Evolutionary conservation across 2,888 invertebrate genomes (phyloP), one percentile per base, ranked within the genome.

Genomic region (Andrena minutula): DNA sequence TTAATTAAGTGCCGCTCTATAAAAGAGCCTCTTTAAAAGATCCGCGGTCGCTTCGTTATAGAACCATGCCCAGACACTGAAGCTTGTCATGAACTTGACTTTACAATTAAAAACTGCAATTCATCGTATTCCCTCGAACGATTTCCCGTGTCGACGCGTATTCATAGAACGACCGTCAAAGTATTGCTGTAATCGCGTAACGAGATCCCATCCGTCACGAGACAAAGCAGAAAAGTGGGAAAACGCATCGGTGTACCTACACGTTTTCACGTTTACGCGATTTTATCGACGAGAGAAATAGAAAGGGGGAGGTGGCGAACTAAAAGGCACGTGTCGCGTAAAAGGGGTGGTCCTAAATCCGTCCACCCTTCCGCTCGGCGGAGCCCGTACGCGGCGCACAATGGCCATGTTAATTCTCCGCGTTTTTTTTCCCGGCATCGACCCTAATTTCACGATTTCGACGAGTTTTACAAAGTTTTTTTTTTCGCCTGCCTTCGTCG

Each of bases 401-500:
- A 74, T 74, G 78, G 30, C 71, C 81, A 85, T 86, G 86, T 86
- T 89, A 90, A 89, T 89, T 88, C 86, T 64, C 41, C 79, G 68
- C 69, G 68, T 60, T 76, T 72, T 82, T 84, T 70, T 74, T 26
- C 23, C 28, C 66, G 28, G 41, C 60, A 81, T 91, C 91, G 91
- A 92, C 93, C 92, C 92, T 92, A 92, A 92, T 92, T 92, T 92
- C 83, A 90, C 89, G 90, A 90, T 90, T 87, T 87, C 88, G 80
- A 71, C 85, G 76, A 82, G 89, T 92, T 92, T 90, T 90, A 89
- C 86, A 89, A 89, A 91, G 88, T 90, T 89, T 89, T 88, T 88
- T 79, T 90, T 86, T 83, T 56, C 77, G 75, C 76, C 61, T 1
- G 49, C 28, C 7, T 51, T 30, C 65, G 8, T 58, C 26, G 51